Base-by-base conservation (phyloP, 1,140 invertebrate species). In the Apis cerana region DNA sequence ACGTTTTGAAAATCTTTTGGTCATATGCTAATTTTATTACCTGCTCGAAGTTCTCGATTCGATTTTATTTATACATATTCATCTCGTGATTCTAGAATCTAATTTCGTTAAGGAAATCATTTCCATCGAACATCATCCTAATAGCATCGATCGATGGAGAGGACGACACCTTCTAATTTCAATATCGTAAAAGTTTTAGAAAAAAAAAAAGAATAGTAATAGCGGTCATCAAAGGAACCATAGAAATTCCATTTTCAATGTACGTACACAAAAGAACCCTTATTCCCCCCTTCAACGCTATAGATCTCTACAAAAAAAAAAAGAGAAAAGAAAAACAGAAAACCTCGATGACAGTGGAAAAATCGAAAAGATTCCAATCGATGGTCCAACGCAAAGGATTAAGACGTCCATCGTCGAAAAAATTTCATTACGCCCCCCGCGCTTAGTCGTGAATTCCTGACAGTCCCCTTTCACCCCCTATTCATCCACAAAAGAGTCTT, bases 401-500 rank as follows among this genome's bases (percentile, higher is more conserved):
- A 56, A 54, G 50, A 54, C 23, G 23, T 33, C 43, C 59, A 27
- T 17, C 43, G 17, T 23, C 52, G 54, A 79, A 70, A 70, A 79
- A 69, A 79, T 79, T 67, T 61, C 78, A 78, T 78, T 68, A 78
- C 64, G 58, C 48, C 0, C 4, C 64, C 23, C 12, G n/a, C 67
- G n/a, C n/a, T 21, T 15, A 19, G 21, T 43, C 70, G 59, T 80
- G 71, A 80, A 80, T 80, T 75, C 71, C n/a, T 23, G 10, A 43
- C 56, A 17, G 15, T 52, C 79, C 12, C 52, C 43, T 50, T 81
- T 75, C 52, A 15, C 23, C 33, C 33, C 33, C 61, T 7, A 72
- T 64, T 64, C 69, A 27, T 64, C n/a, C 62, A 81, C 71, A 81
- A 81, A 81, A 58, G 79, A 62, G 33, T 81, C 79, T 81, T 81